These are phyloP conservation scores for Sardina pilchardus DNA, from an alignment of 2,113 vertebrate genomes.

Conservation along the genomic window DNA sequence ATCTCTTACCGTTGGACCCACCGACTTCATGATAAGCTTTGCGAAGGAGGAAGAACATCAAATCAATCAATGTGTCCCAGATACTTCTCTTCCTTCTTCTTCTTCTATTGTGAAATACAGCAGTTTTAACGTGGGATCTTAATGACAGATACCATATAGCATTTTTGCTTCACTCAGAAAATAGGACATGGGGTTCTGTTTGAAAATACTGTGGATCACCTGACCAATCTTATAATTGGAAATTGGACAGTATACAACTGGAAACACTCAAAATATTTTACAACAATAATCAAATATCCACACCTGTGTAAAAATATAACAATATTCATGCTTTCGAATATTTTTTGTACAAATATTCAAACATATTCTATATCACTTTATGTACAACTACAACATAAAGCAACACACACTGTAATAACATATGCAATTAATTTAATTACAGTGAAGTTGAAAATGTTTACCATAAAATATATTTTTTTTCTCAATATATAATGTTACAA, in stretches of 20 bases:
- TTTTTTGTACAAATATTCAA: no score
- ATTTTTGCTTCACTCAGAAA: not conserved
- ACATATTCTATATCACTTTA: no score
- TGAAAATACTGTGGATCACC: not conserved
- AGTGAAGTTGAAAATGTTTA: not conserved
- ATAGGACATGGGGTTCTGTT: not conserved
- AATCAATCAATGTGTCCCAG: slow-evolving; percentile 69
- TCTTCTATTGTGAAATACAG: not conserved
- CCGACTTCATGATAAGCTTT: slow-evolving; percentile 81
- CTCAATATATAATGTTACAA: not conserved
- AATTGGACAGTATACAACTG: not conserved
- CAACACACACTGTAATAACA: no score
- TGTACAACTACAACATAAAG: no score
- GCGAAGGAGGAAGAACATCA: slow-evolving; percentile 84
- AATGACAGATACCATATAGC: not conserved
- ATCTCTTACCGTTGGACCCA: not conserved
- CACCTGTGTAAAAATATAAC: not conserved
- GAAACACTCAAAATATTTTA: not conserved
- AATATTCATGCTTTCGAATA: no score
- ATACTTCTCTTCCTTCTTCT: slow-evolving; percentile 64
- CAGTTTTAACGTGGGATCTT: not conserved
- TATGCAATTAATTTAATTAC: no score
- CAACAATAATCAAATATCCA: not conserved
- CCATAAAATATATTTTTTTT: not conserved
- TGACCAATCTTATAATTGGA: not conserved